A percentile compares a stretch with the other conserved stretches of the same genome.
These are phyloP conservation scores for Apodemia duryi DNA, from an alignment of 2,888 invertebrate species.

Conservation along the genomic window DNA sequence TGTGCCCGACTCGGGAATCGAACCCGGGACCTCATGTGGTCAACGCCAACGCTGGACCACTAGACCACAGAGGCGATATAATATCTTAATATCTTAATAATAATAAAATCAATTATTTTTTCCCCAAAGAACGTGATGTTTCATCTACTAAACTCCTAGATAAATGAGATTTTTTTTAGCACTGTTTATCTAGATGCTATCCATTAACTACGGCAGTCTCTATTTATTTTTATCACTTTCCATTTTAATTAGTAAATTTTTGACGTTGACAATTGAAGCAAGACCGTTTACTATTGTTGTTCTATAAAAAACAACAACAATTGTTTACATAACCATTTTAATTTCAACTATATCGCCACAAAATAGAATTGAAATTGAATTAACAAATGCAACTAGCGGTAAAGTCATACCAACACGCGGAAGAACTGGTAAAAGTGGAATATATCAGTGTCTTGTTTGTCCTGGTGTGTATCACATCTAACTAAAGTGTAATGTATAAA, in stretches of 20 bases:
- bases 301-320: neutral
- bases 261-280: neutral
- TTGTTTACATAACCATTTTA: neutral
- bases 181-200: no score
- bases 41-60: no score
- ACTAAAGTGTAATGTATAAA: neutral
- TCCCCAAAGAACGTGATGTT: no score
- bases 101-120: no score
- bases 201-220: no score
- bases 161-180: no score
- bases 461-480: conserved; percentile 6
- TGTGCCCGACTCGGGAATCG: no score
- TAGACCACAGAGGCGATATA: no score
- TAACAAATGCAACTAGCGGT: conserved; percentile 15
- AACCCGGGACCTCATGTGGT: no score
- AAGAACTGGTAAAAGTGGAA: conserved; percentile 42
- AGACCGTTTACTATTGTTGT: neutral
- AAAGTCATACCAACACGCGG: conserved; percentile 28
- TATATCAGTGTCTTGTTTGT: conserved; percentile 13
- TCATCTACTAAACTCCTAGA: no score
- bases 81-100: no score
- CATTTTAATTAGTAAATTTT: neutral
- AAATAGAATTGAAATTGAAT: conserved; percentile 16
- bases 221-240: neutral
- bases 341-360: neutral